Conservation (phyloP, 1,140 invertebrate species). For the Andricus grossulariae region DNA sequence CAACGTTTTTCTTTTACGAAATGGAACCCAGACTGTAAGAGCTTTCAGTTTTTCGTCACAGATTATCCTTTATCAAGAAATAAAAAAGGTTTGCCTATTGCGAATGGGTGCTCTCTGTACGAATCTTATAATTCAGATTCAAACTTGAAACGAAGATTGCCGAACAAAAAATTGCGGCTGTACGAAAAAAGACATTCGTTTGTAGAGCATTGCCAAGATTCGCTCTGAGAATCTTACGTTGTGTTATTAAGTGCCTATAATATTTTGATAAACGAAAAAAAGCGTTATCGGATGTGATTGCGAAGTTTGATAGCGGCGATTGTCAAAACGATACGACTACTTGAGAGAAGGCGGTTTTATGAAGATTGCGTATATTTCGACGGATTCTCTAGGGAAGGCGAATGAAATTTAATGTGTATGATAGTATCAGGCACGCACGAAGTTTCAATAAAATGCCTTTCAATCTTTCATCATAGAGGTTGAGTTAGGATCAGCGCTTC, state of each 20-base stretch:
- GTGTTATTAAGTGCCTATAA: conserved; percentile 31
- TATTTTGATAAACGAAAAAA: conserved; percentile 19
- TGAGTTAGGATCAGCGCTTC: conserved; percentile 38
- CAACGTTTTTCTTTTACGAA: neutral
- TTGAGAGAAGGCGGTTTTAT: neutral
- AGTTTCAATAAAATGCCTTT: conserved; percentile 18
- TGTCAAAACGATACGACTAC: neutral
- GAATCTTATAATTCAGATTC: neutral
- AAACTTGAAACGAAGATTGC: neutral
- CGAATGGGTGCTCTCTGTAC: conserved; percentile 4
- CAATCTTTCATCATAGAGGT: neutral
- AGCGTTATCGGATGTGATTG: neutral
- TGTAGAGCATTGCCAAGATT: conserved; percentile 7
- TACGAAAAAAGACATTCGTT: conserved; percentile 18
- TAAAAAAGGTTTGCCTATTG: neutral
- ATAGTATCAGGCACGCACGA: conserved; percentile 10
- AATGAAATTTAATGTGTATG: conserved; percentile 19
- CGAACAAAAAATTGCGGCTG: neutral
- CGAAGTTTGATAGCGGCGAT: conserved; percentile 23
- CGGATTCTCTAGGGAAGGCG: conserved; percentile 33
- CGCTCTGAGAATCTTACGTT: conserved; percentile 5
- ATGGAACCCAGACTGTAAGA: neutral
- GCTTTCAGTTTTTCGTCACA: neutral
- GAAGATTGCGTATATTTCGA: conserved; percentile 1
- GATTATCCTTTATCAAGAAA: conserved; percentile 18